A percentile compares a stretch with the other conserved stretches of the same genome.
Conservation (phyloP, 1,140 invertebrate species). For the Physella acuta region DNA sequence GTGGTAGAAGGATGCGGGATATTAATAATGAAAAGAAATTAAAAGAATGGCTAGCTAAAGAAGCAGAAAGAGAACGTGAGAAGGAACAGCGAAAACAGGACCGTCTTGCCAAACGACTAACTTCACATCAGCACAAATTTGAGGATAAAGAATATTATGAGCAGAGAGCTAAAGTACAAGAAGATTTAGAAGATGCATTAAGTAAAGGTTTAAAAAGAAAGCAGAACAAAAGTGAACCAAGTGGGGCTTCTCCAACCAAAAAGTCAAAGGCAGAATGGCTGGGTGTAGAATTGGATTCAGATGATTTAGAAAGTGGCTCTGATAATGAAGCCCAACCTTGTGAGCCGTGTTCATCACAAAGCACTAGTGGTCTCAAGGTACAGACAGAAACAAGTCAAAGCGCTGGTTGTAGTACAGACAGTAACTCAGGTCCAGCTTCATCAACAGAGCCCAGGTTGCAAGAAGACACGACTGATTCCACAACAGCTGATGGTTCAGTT, state of each 20-base stretch:
- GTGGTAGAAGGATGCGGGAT: constrained; percentile 86
- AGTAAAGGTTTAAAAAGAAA: constrained; percentile 34
- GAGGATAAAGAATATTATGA: constrained; percentile 78
- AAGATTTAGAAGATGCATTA: constrained; percentile 79
- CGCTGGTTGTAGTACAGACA: background rate
- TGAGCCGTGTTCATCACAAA: no score
- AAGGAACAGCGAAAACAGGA: constrained; percentile 72
- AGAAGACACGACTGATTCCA: background rate
- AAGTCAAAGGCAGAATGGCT: constrained; percentile 33
- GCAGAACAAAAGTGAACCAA: background rate
- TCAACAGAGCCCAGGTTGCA: background rate
- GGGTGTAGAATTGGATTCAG: constrained; percentile 40
- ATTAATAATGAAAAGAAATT: constrained; percentile 95
- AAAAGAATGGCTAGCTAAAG: constrained; percentile 87
- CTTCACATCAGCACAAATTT: constrained; percentile 80
- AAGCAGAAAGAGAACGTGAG: constrained; percentile 73
- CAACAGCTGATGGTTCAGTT: background rate
- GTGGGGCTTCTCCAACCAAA: background rate
- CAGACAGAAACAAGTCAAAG: background rate
- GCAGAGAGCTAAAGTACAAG: constrained; percentile 73
- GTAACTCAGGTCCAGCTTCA: background rate
- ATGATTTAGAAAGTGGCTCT: constrained; percentile 38
- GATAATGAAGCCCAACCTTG: constrained; percentile 10
- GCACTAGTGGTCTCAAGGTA: no score
- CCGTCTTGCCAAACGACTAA: constrained; percentile 70